Conservation (phyloP, 1,140 invertebrate genomes). For the Colletes latitarsis region DNA sequence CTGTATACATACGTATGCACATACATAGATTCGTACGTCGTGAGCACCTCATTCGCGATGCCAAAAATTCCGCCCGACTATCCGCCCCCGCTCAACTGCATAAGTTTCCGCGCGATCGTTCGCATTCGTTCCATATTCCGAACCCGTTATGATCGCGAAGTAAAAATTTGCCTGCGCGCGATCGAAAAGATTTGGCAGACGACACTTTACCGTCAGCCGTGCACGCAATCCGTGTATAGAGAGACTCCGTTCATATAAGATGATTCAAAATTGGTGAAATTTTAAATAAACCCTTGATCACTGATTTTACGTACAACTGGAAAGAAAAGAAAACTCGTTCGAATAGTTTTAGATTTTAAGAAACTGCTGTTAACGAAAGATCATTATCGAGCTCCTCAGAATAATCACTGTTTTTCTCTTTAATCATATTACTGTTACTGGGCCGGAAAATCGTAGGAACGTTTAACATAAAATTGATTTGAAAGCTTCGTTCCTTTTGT, state of each 20-base stretch:
- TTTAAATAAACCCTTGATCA: no score
- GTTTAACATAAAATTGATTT: no score
- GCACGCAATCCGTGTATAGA: neutral
- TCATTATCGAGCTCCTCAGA: no score
- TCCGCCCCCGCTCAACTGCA: constrained; percentile 17
- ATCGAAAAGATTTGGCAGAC: constrained; percentile 47
- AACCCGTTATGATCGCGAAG: constrained; percentile 38
- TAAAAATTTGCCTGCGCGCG: constrained; percentile 51
- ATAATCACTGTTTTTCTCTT: no score
- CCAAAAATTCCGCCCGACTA: constrained; percentile 41
- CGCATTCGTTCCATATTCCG: constrained; percentile 53
- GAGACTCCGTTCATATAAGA: neutral
- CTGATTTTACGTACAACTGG: no score
- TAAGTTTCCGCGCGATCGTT: constrained; percentile 52
- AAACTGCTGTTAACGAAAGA: no score
- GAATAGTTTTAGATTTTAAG: no score
- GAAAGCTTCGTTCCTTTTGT: no score
- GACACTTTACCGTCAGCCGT: constrained; percentile 17
- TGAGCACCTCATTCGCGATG: constrained; percentile 22
- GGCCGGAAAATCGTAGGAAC: no score
- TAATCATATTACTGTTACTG: no score
- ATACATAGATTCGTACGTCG: neutral
- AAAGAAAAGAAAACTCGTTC: no score
- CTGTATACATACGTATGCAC: neutral
- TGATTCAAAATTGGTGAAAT: no score